Percentiles rank a stretch among this genome's conserved stretches.
Evolutionary conservation across 2,113 vertebrate species (phyloP).

Genomic region (Sminthopsis crassicaudata): DNA sequence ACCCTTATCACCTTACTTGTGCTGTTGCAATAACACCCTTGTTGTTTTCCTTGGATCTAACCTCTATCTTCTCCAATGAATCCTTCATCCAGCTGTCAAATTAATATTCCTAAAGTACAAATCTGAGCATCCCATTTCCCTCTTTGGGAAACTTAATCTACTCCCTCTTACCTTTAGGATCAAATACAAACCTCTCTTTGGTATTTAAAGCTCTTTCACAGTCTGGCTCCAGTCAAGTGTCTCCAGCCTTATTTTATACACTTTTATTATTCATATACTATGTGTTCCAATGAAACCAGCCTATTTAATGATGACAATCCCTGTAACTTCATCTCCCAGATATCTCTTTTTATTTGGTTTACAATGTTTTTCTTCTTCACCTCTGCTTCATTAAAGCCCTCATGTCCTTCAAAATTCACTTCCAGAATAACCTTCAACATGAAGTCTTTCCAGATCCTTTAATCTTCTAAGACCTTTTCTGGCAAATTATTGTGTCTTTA

Average conservation of each 20-base stretch:
- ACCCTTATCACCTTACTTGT: neutral
- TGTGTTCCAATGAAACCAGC: neutral
- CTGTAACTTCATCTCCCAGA: neutral
- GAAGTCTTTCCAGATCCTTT: neutral
- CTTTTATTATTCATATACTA: neutral
- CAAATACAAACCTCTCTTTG: neutral
- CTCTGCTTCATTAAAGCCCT: neutral
- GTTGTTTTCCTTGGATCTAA: neutral
- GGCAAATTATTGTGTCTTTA: too few species aligned
- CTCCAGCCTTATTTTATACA: neutral
- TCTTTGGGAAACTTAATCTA: neutral
- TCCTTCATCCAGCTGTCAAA: neutral
- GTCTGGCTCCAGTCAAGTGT: neutral
- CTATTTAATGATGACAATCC: neutral
- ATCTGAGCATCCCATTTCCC: neutral
- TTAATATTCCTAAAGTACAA: neutral
- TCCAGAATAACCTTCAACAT: neutral
- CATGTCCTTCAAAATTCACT: neutral
- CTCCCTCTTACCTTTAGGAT: neutral
- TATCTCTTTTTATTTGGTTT: neutral
- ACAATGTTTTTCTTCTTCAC: neutral
- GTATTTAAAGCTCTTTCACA: neutral
- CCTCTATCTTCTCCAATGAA: neutral
- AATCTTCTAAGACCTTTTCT: neutral
- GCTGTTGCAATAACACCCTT: neutral